Base-by-base conservation (phyloP, 2,113 vertebrate genomes). In the Chaenocephalus aceratus region DNA sequence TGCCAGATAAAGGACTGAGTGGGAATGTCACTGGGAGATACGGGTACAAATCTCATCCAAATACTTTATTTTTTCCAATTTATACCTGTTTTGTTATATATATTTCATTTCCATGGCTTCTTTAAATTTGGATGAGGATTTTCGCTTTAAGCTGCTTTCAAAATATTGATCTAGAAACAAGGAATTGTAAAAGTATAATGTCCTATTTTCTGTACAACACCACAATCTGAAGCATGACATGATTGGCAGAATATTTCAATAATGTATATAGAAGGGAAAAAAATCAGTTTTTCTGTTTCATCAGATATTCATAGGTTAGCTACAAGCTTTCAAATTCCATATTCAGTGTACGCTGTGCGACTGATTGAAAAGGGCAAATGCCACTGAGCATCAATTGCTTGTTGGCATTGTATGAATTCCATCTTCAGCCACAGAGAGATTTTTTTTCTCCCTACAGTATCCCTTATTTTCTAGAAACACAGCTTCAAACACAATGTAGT, bases 71-170 rank as follows among this genome's bases (percentile, higher is more conserved):
- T 85, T 41, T 83, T 45, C 53, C 23, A 58, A n/a, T 63, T 48
- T 10, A 48, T 30, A n/a, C 61, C 5, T 30, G 3, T 30, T 18
- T 12, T 73, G 67, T 62, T n/a, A 26, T 57, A 45, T 16, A 8
- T 21, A 18, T 14, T 60, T 51, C 58, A 80, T 77, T 80, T 58
- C 21, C 30, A 57, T 82, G 57, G 76, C 80, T 88, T 84, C 30
- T 63, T 67, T 66, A 91, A 54, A 89, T 89, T 89, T 88, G 79
- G 69, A 89, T 85, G 79, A 80, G 34, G 4, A 34, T 11, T 14
- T 77, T 76, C 77, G 64, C 63, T 75, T 85, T 53, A 49, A 54
- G 67, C 61, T 77, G 46, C 68, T 86, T 70, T 72, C 59, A 79
- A 63, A 21, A 21, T 52, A 59, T 58, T 79, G 34, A 5, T 78